Evolutionary conservation across 1,140 invertebrate species (phyloP).

Genomic region (Teleogryllus occipitalis): DNA sequence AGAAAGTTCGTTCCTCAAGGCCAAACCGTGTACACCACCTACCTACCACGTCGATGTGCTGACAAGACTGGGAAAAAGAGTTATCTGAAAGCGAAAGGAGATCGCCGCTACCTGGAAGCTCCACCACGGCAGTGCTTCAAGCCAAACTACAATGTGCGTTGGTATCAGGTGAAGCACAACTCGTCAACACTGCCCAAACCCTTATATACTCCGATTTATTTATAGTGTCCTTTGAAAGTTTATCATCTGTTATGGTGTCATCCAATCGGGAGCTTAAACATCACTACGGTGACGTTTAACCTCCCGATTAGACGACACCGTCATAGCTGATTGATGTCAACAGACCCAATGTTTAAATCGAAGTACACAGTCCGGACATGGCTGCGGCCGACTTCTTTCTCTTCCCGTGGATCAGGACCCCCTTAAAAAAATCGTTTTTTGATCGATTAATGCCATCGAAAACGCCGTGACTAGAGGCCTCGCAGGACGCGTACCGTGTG

Average conservation of each 20-base stretch:
- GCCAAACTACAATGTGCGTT: background rate
- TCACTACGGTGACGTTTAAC: no score
- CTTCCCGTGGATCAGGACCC: slow-evolving; percentile 4
- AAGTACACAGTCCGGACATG: no score
- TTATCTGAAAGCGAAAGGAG: slow-evolving; percentile 12
- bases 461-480: slow-evolving; percentile 11
- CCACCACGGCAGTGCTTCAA: slow-evolving; percentile 7
- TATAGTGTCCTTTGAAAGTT: no score
- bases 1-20: no score
- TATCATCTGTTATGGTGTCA: no score
- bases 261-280: no score
- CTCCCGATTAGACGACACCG: no score
- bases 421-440: background rate
- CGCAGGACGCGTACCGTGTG: slow-evolving; percentile 11
- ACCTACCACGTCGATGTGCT: no score
- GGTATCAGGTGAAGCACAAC: background rate
- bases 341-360: no score
- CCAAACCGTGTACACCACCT: no score
- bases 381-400: background rate
- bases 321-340: no score
- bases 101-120: slow-evolving; percentile 10
- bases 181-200: background rate
- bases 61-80: background rate
- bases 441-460: background rate
- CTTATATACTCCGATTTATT: no score